A percentile compares a stretch with the other conserved stretches of the same genome.
Evolutionary conservation across 2,797 vertebrate species (phyloP).

Genomic region (Somateria mollissima): DNA sequence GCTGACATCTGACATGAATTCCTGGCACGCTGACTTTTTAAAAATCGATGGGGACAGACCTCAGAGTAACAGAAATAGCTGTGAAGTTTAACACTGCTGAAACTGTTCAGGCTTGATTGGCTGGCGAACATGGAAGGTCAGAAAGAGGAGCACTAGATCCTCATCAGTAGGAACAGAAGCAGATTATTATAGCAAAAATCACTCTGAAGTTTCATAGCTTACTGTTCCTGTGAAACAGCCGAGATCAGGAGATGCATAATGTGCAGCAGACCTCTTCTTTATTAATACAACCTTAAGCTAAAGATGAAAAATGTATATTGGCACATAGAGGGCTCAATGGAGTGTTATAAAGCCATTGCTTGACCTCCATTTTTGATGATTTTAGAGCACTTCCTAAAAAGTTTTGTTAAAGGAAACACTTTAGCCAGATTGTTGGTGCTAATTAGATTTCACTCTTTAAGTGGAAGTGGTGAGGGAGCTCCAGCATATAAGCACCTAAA

Average conservation of each 20-base stretch:
- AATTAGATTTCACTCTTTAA: background rate
- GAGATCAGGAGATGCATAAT: constrained; percentile 69
- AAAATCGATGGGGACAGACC: constrained; percentile 76
- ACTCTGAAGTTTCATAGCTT: constrained; percentile 69
- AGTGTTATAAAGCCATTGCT: constrained; percentile 51
- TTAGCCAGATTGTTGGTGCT: background rate
- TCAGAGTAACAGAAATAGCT: constrained; percentile 73
- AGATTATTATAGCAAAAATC: constrained; percentile 70
- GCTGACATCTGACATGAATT: constrained; percentile 79
- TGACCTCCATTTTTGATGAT: constrained; percentile 62
- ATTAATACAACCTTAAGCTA: constrained; percentile 74
- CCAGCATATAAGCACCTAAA: background rate
- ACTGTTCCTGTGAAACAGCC: constrained; percentile 65
- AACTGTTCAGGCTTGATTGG: constrained; percentile 70
- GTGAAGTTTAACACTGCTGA: constrained; percentile 75
- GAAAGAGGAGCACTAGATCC: constrained; percentile 59
- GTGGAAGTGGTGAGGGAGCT: background rate
- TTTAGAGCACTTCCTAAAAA: constrained; percentile 50
- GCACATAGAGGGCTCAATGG: constrained; percentile 39
- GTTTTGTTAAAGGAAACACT: constrained; percentile 25
- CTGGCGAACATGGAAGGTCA: constrained; percentile 72
- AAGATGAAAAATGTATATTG: constrained; percentile 68
- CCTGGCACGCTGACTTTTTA: constrained; percentile 74
- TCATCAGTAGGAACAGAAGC: constrained; percentile 74
- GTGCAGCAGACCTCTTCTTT: constrained; percentile 72